A percentile compares a stretch with the other conserved stretches of the same genome.
Conservation (phyloP, 1,140 invertebrate genomes). For the Procambarus clarkii region DNA sequence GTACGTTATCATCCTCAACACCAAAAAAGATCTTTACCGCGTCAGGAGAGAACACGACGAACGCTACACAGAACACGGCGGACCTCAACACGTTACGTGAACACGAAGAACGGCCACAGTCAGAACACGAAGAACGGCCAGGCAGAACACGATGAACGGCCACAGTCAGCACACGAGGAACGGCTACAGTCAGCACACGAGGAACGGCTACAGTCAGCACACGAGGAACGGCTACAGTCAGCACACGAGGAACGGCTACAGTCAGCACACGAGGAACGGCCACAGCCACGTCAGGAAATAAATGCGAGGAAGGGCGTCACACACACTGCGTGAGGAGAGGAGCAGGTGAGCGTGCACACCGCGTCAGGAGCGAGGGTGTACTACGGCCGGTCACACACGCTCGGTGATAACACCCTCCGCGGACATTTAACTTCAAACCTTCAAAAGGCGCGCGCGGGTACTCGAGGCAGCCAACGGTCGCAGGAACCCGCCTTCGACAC, state of each 20-base stretch:
- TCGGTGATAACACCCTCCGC: conserved; percentile 18
- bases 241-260: no score
- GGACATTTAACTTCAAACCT: conserved; percentile 53
- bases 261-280: no score
- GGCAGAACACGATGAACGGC: no score
- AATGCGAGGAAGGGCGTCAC: no score
- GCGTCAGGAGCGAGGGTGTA: not conserved
- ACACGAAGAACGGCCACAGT: no score
- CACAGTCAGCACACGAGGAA: no score
- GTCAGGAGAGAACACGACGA: no score
- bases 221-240: no score
- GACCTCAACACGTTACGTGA: not conserved
- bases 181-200: no score
- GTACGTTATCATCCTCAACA: conserved; percentile 19
- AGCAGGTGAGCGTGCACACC: not conserved
- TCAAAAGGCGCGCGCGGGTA: conserved; percentile 43
- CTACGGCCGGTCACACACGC: conserved; percentile 13
- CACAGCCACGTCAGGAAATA: not conserved
- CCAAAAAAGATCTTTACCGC: not conserved
- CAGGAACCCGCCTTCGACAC: conserved; percentile 11
- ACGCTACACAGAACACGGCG: no score
- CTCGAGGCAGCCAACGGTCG: conserved; percentile 16
- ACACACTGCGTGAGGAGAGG: not conserved
- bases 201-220: not conserved
- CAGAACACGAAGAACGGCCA: no score